Conservation (phyloP, 2,797 vertebrate species). For the Salarias fasciatus region DNA sequence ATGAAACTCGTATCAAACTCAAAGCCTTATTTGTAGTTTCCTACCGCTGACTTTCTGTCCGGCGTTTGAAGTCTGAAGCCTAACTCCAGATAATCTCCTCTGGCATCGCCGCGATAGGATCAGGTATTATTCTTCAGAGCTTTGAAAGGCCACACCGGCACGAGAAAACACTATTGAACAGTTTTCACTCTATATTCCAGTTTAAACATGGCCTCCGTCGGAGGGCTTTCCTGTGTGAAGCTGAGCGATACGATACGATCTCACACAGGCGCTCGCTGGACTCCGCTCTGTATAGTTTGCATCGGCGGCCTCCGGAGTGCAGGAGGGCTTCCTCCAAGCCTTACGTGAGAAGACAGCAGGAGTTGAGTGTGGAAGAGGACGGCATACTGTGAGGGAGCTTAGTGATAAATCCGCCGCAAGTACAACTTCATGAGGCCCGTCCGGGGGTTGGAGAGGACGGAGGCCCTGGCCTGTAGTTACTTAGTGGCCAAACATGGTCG, state of each 20-base stretch:
- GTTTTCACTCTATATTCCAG: too few relatives aligned
- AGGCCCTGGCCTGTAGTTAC: neutral
- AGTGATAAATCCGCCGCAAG: neutral
- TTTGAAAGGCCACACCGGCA: too few relatives aligned
- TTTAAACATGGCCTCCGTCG: too few relatives aligned
- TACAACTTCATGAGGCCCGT: neutral
- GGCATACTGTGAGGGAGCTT: neutral
- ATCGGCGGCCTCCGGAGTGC: too few relatives aligned
- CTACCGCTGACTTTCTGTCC: neutral
- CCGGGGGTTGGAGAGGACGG: neutral
- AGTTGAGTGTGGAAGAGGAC: neutral
- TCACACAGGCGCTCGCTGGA: neutral
- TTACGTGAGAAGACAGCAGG: neutral
- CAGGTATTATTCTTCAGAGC: too few relatives aligned
- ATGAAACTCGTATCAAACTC: neutral
- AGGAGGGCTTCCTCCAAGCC: too few relatives aligned
- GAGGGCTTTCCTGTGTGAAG: too few relatives aligned
- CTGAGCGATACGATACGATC: too few relatives aligned
- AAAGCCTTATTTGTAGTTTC: too few relatives aligned
- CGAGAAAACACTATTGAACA: too few relatives aligned
- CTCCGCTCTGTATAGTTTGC: too few relatives aligned
- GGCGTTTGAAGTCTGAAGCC: neutral
- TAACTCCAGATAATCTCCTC: neutral
- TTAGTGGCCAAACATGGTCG: neutral
- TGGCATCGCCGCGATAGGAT: neutral